Evolutionary conservation across 2,888 invertebrate genomes (phyloP).

Genomic region (Tricholauxania praeusta): DNA sequence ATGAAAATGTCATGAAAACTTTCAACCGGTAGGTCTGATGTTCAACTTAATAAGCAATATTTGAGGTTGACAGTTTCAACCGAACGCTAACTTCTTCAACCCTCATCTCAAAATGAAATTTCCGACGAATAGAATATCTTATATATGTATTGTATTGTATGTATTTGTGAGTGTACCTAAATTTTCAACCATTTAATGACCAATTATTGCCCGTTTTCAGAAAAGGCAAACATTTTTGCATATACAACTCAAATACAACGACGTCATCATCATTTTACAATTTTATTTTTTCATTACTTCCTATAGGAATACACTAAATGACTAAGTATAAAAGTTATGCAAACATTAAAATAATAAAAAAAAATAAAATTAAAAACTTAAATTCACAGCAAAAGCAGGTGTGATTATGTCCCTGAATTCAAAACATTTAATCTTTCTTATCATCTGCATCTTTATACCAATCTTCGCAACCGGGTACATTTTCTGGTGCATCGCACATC

Average conservation of each 20-base stretch:
- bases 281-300: constrained; percentile 36
- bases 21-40: no score
- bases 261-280: neutral
- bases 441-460: constrained; percentile 90
- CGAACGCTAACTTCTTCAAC: no score
- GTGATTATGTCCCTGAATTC: neutral
- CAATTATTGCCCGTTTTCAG: constrained; percentile 5
- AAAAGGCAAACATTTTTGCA: neutral
- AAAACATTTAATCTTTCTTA: constrained; percentile 62
- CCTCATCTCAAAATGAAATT: no score
- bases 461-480: constrained; percentile 91
- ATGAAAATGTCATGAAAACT: no score
- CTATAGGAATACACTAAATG: constrained; percentile 50
- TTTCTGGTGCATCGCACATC: constrained; percentile 90
- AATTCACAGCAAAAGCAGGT: constrained; percentile 46
- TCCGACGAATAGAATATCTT: no score
- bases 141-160: no score
- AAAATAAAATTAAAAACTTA: constrained; percentile 44
- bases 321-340: constrained; percentile 43
- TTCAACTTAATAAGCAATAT: no score
- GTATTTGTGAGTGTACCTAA: no score
- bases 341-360: constrained; percentile 37
- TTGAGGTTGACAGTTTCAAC: no score
- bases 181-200: neutral
- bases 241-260: neutral